Percentiles rank a stretch among this genome's conserved stretches.
phyloP scores from a whole-genome alignment of 1,140 invertebrate genomes.

The Yoshiicerus persimilis region DNA sequence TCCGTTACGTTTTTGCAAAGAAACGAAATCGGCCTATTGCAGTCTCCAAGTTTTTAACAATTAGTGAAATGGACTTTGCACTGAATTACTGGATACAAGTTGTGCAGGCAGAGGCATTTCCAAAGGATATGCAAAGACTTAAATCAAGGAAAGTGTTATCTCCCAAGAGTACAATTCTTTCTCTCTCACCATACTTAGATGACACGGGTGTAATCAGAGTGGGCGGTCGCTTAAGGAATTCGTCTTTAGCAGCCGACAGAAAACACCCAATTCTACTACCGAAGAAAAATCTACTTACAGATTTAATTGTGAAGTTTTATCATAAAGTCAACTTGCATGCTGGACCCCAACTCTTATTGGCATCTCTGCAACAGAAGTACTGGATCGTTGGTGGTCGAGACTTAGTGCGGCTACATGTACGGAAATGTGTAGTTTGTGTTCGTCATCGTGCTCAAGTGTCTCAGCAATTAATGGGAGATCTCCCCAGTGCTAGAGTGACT shows the following conservation, averaged over 20 bases:
- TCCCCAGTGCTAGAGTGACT: constrained; percentile 50
- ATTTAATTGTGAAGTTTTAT: background rate
- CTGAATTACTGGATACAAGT: background rate
- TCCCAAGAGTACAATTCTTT: background rate
- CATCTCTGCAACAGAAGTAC: background rate
- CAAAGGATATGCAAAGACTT: background rate
- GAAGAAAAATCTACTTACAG: background rate
- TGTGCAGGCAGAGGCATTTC: background rate
- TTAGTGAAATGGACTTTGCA: background rate
- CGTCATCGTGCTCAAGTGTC: constrained; percentile 33
- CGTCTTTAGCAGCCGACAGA: background rate
- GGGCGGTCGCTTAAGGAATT: background rate
- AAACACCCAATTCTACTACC: background rate
- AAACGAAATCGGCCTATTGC: background rate
- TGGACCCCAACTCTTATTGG: background rate
- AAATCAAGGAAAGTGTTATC: background rate
- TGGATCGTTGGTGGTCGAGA: background rate
- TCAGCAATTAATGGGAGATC: constrained; percentile 51
- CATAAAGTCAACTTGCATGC: background rate
- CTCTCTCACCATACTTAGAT: background rate
- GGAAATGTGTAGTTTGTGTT: constrained; percentile 29
- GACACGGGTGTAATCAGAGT: background rate
- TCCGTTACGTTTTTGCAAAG: background rate
- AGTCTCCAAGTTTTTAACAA: background rate
- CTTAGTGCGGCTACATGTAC: background rate